These are phyloP conservation scores for Anarhynchus alexandrinus DNA, from an alignment of 2,113 vertebrate genomes.

Conservation along the genomic window DNA sequence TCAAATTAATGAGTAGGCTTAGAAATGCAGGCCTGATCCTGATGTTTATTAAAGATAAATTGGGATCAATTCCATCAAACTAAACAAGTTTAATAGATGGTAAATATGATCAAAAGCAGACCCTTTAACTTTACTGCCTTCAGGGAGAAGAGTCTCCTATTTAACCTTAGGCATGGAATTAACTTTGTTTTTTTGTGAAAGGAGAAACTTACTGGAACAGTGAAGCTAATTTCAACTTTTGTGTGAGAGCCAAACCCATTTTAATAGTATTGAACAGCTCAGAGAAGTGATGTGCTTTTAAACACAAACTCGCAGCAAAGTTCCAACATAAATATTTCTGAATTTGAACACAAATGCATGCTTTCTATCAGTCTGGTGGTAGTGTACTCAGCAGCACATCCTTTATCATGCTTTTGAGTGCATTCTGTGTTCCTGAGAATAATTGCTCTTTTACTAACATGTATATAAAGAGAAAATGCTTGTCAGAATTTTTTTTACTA, in stretches of 20 bases:
- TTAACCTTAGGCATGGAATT: background rate
- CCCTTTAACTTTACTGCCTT: background rate
- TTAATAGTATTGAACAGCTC: background rate
- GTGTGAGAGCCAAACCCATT: background rate
- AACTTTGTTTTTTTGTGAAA: background rate
- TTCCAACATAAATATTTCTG: slow-evolving; percentile 6
- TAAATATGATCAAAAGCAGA: background rate
- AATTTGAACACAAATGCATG: background rate
- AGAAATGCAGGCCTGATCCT: background rate
- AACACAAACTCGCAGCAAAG: background rate
- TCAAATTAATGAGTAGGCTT: background rate
- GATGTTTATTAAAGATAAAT: background rate
- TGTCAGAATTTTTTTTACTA: background rate
- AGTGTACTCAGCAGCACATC: background rate
- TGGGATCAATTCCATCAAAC: background rate
- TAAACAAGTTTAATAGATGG: background rate
- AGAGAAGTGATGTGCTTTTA: background rate
- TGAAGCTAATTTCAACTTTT: background rate
- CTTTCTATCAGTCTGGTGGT: background rate
- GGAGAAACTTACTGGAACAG: background rate
- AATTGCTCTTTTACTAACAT: slow-evolving; percentile 21
- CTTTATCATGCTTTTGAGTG: background rate
- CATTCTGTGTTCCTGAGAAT: background rate
- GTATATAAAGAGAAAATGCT: slow-evolving; percentile 7
- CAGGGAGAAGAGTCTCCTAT: background rate